These are phyloP conservation scores for Takifugu ocellatus DNA, from an alignment of 2,797 vertebrate species.

Conservation along the genomic window DNA sequence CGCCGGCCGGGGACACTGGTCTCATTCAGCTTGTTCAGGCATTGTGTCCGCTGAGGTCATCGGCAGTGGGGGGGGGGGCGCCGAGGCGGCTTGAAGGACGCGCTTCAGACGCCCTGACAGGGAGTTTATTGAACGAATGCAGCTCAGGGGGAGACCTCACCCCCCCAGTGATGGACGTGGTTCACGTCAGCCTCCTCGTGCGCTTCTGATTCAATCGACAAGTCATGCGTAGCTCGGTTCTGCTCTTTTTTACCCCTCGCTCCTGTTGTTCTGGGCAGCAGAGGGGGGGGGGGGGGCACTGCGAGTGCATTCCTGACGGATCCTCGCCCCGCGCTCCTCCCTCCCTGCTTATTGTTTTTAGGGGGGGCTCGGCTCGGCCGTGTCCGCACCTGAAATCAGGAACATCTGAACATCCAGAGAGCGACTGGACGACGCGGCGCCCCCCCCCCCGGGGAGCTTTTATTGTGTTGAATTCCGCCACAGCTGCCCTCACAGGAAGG, in stretches of 20 bases:
- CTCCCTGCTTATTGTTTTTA: constrained; percentile 58
- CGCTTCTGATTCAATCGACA: not conserved
- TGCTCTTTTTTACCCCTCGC: not conserved
- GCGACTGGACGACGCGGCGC: constrained; percentile 11
- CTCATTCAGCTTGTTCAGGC: constrained; percentile 48
- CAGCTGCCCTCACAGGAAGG: constrained; percentile 42
- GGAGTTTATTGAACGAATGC: too few species aligned
- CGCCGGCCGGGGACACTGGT: constrained; percentile 69
- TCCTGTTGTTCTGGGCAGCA: constrained; percentile 27
- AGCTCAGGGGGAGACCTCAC: too few species aligned
- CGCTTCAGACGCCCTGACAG: too few species aligned
- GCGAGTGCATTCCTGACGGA: constrained; percentile 43
- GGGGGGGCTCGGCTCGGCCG: constrained; percentile 23
- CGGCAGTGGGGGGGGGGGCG: not conserved
- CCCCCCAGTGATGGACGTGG: too few species aligned
- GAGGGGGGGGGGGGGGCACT: constrained; percentile 25
- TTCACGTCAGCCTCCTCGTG: not conserved
- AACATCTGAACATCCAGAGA: not conserved
- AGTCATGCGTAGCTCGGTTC: not conserved
- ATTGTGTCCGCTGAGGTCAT: constrained; percentile 68
- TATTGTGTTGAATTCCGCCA: constrained; percentile 34
- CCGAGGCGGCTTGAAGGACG: not conserved
- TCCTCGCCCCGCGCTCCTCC: constrained; percentile 41
- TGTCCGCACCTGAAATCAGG: too few species aligned
- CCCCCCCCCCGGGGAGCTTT: constrained; percentile 11